phyloP scores from a whole-genome alignment of 2,113 vertebrate species.

The Girardinichthys multiradiatus region DNA sequence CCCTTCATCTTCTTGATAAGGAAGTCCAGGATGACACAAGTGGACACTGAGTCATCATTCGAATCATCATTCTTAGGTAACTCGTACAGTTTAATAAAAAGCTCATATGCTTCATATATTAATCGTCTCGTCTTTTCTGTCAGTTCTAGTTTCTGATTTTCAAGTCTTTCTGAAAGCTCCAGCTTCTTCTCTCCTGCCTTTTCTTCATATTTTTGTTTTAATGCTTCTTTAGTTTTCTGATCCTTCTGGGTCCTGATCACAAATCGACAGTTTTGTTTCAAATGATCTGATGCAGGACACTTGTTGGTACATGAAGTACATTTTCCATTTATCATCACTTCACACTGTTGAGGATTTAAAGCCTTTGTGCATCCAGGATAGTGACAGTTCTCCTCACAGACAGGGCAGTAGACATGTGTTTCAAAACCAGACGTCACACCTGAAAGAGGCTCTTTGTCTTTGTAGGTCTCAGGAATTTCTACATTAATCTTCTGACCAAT shows the following conservation, averaged over 20 bases:
- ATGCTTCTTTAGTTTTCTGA: background rate
- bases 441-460: fast-evolving
- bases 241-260: slow-evolving; percentile 11
- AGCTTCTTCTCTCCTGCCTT: background rate
- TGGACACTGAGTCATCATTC: background rate
- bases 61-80: background rate
- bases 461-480: background rate
- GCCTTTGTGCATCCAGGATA: slow-evolving; percentile 2
- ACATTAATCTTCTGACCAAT: fast-evolving
- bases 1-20: slow-evolving; percentile 9
- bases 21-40: background rate
- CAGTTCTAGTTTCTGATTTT: background rate
- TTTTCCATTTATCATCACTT: background rate
- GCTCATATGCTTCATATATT: slow-evolving; percentile 1
- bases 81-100: background rate
- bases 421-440: background rate
- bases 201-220: slow-evolving; percentile 1
- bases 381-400: slow-evolving; percentile 33
- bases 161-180: background rate
- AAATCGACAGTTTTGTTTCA: slow-evolving; percentile 5
- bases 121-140: background rate
- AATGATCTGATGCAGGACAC: slow-evolving; percentile 11
- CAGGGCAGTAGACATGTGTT: background rate
- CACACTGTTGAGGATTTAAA: background rate
- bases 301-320: slow-evolving; percentile 7